Percentiles rank a stretch among this genome's conserved stretches.
These are phyloP conservation scores for Ctena decussata DNA, from an alignment of 2,888 invertebrate genomes.

Conservation along the genomic window DNA sequence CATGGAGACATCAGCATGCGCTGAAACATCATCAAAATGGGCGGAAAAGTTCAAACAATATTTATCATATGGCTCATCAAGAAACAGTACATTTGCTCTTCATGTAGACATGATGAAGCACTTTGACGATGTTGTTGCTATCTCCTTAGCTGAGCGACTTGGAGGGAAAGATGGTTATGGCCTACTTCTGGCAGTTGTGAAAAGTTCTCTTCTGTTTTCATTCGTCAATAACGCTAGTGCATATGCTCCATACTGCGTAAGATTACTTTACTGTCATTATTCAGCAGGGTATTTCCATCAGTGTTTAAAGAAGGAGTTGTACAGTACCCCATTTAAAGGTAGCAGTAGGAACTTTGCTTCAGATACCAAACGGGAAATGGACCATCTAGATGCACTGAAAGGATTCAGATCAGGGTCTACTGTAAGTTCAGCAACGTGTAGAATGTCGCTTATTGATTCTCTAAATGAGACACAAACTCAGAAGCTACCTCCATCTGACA, in stretches of 20 bases:
- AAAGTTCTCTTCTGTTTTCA: conserved; percentile 51
- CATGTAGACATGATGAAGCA: conserved; percentile 58
- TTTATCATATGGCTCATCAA: conserved; percentile 1
- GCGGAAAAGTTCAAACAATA: conserved; percentile 6
- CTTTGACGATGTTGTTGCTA: conserved; percentile 57
- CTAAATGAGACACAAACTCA: neutral
- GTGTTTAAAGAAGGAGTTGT: conserved; percentile 46
- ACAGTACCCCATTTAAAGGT: conserved; percentile 46
- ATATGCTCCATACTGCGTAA: conserved; percentile 59
- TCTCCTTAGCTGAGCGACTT: conserved; percentile 52
- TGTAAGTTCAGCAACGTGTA: neutral
- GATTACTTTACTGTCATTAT: conserved; percentile 41
- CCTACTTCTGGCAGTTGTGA: conserved; percentile 53
- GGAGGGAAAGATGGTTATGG: conserved; percentile 50
- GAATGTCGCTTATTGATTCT: neutral
- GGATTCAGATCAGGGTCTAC: neutral
- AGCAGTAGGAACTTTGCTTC: conserved; percentile 49
- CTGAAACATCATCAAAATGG: conserved; percentile 31
- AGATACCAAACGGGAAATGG: conserved; percentile 59
- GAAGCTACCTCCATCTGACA: neutral
- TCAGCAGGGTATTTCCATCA: conserved; percentile 47
- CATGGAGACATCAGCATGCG: neutral
- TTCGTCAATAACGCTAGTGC: conserved; percentile 61
- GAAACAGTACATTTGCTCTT: conserved; percentile 52
- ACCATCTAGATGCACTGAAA: conserved; percentile 35